Evolutionary conservation across 2,113 vertebrate genomes (phyloP).

Genomic region (Tetraodon nigroviridis): DNA sequence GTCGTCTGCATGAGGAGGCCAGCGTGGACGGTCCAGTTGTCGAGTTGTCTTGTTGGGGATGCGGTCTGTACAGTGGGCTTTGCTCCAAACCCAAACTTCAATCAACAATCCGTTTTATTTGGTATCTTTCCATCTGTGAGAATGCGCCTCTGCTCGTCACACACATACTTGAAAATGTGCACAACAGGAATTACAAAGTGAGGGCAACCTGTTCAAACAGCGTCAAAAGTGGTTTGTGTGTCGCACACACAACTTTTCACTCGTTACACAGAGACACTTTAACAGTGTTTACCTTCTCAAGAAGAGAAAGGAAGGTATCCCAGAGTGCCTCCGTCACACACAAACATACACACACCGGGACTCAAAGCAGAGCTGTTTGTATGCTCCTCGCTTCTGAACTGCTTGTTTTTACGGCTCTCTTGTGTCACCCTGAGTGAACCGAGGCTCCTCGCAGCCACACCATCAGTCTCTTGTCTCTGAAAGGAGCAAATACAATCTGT

Average conservation of each 20-base stretch:
- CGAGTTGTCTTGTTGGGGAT: constrained; percentile 22
- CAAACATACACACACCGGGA: constrained; percentile 22
- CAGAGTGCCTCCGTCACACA: constrained; percentile 15
- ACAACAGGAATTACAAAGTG: constrained; percentile 44
- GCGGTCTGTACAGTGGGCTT: not conserved
- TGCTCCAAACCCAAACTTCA: constrained; percentile 4
- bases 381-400: constrained; percentile 51
- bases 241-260: constrained; percentile 55
- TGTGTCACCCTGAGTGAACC: constrained; percentile 58
- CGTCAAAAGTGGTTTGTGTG: constrained; percentile 38
- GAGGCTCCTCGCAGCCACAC: constrained; percentile 23
- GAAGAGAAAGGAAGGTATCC: constrained; percentile 41
- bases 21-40: constrained; percentile 26
- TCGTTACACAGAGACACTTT: constrained; percentile 31
- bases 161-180: constrained; percentile 39
- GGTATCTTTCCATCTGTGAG: constrained; percentile 2
- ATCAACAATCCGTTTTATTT: not conserved
- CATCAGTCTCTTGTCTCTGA: constrained; percentile 32
- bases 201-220: constrained; percentile 63
- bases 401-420: constrained; percentile 64
- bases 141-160: constrained; percentile 13
- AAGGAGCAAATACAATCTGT: constrained; percentile 38
- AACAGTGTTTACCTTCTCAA: constrained; percentile 62
- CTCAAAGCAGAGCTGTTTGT: constrained; percentile 51
- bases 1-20: constrained; percentile 8